Evolutionary conservation across 2,797 vertebrate genomes (phyloP).

Genomic region (Muscicapa striata): DNA sequence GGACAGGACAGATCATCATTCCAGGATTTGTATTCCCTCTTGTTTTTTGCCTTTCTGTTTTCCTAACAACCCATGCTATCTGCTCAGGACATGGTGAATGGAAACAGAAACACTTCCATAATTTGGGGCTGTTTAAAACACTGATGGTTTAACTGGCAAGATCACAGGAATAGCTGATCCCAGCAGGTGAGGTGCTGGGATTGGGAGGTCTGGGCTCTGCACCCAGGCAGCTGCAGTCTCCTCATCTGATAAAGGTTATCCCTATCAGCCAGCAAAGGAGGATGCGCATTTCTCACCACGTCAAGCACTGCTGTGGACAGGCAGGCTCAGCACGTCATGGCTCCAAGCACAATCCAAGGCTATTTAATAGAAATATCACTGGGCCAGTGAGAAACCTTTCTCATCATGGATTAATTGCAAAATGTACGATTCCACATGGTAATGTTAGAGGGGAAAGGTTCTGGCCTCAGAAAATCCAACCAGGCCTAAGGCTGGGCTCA

Average conservation of each 20-base stretch:
- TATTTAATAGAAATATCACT: background rate
- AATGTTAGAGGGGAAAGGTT: background rate
- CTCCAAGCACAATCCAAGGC: background rate
- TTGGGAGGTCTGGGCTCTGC: background rate
- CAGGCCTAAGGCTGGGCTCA: background rate
- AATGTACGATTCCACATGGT: background rate
- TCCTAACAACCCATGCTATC: background rate
- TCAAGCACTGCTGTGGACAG: background rate
- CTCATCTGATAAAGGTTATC: background rate
- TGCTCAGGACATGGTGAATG: background rate
- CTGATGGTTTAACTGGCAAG: background rate
- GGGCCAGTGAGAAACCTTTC: background rate
- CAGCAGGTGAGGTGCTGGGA: background rate
- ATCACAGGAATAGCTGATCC: background rate
- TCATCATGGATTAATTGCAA: background rate
- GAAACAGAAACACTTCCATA: background rate
- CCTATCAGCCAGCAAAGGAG: background rate
- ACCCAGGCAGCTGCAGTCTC: background rate
- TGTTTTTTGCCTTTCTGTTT: background rate
- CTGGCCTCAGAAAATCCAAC: background rate
- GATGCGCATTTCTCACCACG: background rate
- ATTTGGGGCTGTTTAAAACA: background rate
- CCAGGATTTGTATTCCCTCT: background rate
- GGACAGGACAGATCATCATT: background rate
- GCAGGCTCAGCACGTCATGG: background rate